Evolutionary conservation across 2,797 vertebrate species (phyloP).

Genomic region (Psittacula echo): DNA sequence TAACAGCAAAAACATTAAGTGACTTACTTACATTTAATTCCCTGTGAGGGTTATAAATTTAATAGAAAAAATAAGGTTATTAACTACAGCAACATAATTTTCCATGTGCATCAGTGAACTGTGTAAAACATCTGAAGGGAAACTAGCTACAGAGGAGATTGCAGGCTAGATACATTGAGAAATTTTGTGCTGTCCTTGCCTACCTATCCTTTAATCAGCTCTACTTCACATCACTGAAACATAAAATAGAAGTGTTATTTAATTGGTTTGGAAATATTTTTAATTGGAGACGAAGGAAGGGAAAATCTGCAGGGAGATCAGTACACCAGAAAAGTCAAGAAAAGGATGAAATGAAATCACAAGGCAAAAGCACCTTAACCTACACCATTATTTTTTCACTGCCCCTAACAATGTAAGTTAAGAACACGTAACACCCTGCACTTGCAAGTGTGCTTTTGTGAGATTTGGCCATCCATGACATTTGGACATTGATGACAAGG

Average conservation of each 20-base stretch:
- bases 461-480: background rate
- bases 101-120: conserved; percentile 57
- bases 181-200: conserved; percentile 35
- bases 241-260: background rate
- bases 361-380: background rate
- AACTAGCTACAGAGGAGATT: conserved; percentile 25
- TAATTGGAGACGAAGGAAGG: background rate
- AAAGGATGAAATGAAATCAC: background rate
- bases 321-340: background rate
- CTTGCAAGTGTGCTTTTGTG: background rate
- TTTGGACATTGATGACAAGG: background rate
- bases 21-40: conserved; percentile 55
- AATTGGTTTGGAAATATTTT: conserved; percentile 1
- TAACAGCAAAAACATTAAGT: conserved; percentile 52
- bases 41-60: conserved; percentile 44
- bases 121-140: conserved; percentile 66
- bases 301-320: background rate
- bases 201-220: conserved; percentile 15
- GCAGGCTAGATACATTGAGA: background rate
- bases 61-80: conserved; percentile 65
- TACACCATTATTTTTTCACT: background rate
- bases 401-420: background rate
- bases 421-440: background rate
- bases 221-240: conserved; percentile 17
- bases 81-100: conserved; percentile 66